These are phyloP conservation scores for Latrodectus elegans DNA, from an alignment of 2,888 invertebrate species.

Conservation along the genomic window DNA sequence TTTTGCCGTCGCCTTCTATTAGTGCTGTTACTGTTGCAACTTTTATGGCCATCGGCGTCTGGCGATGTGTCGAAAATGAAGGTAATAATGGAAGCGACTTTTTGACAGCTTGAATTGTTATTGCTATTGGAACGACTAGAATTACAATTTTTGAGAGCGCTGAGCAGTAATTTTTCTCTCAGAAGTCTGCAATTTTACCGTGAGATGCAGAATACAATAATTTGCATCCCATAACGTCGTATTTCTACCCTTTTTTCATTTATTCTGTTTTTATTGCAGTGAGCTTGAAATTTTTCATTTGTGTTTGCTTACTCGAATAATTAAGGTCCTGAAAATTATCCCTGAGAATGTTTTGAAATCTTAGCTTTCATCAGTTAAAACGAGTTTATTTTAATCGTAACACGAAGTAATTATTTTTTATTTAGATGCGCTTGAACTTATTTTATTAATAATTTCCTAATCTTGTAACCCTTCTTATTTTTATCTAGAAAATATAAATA, in stretches of 20 bases:
- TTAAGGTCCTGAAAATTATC: too few species aligned
- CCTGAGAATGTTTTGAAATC: too few species aligned
- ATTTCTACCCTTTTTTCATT: not conserved
- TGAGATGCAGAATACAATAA: not conserved
- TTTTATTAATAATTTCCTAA: too few species aligned
- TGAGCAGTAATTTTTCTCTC: not conserved
- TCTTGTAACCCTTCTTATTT: too few species aligned
- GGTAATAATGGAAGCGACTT: constrained; percentile 35
- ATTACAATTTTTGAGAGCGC: not conserved
- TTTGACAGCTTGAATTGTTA: constrained; percentile 53
- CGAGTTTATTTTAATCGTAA: too few species aligned
- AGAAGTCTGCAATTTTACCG: not conserved
- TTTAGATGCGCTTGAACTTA: too few species aligned
- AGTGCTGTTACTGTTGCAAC: constrained; percentile 37
- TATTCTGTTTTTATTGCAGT: too few species aligned
- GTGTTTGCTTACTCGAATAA: too few species aligned
- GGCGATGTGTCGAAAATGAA: constrained; percentile 19
- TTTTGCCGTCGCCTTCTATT: constrained; percentile 31
- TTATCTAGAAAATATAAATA: too few species aligned
- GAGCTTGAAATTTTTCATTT: too few species aligned
- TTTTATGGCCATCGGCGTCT: constrained; percentile 37
- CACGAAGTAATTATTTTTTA: too few species aligned
- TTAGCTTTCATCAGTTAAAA: too few species aligned
- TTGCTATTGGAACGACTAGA: not conserved
- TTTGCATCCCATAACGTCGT: not conserved